phyloP scores from a whole-genome alignment of 2,888 invertebrate species.

The Drosophila picticornis region DNA sequence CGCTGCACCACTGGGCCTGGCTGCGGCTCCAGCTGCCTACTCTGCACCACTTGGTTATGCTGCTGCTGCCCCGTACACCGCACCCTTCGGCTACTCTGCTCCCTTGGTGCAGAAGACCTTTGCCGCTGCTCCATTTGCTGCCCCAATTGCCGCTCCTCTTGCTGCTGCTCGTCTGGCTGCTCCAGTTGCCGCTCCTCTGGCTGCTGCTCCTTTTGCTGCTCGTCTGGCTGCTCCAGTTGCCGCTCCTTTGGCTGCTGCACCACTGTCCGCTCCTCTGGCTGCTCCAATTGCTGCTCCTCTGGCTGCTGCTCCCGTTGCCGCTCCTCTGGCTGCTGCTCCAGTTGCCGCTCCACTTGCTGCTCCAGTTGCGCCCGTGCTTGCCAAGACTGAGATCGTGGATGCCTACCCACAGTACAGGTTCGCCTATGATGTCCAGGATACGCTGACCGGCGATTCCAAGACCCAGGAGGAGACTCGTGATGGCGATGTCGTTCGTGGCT shows the following conservation, averaged over 20 bases:
- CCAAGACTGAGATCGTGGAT: constrained; percentile 76
- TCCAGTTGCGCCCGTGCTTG: constrained; percentile 61
- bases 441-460: constrained; percentile 84
- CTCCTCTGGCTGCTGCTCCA: constrained; percentile 53
- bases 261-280: background rate
- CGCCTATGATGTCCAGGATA: constrained; percentile 84
- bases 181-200: constrained; percentile 53
- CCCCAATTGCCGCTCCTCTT: constrained; percentile 8
- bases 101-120: constrained; percentile 41
- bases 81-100: constrained; percentile 32
- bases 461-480: constrained; percentile 84
- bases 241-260: background rate
- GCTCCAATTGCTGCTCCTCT: background rate
- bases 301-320: constrained; percentile 50
- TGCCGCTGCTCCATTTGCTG: constrained; percentile 59
- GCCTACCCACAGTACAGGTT: constrained; percentile 83
- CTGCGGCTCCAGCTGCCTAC: constrained; percentile 42
- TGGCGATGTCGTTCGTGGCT: constrained; percentile 84
- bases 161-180: constrained; percentile 46
- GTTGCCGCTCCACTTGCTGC: constrained; percentile 61
- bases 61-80: constrained; percentile 35
- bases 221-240: constrained; percentile 55
- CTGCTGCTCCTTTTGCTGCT: constrained; percentile 32
- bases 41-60: constrained; percentile 52
- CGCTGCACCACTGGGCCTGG: constrained; percentile 47